phyloP scores from a whole-genome alignment of 1,140 invertebrate genomes.

The Diachasma alloeum region DNA sequence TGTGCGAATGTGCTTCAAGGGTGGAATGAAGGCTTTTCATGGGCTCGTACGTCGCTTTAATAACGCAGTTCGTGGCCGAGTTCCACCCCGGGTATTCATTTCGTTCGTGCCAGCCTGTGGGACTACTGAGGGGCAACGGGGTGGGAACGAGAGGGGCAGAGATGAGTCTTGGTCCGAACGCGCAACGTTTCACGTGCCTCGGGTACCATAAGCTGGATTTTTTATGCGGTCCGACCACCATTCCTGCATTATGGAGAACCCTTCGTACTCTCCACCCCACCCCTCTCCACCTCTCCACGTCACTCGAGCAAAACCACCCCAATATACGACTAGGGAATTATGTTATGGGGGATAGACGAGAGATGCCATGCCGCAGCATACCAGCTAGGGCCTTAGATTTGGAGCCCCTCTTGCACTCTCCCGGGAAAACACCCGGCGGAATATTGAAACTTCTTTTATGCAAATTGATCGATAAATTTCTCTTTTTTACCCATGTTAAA shows the following conservation, averaged over 20 bases:
- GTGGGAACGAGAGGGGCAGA: neutral
- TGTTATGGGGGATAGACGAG: conserved; percentile 22
- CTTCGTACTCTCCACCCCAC: neutral
- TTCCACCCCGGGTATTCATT: conserved; percentile 20
- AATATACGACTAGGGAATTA: conserved; percentile 24
- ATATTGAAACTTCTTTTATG: conserved; percentile 14
- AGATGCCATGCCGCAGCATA: conserved; percentile 22
- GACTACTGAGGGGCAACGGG: neutral
- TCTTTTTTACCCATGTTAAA: neutral
- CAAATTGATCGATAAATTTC: conserved; percentile 11
- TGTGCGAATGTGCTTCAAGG: neutral
- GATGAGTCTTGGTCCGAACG: conserved; percentile 4
- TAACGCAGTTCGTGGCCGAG: conserved; percentile 24
- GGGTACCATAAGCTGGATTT: conserved; percentile 33
- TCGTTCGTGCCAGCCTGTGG: neutral
- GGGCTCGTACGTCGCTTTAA: conserved; percentile 21
- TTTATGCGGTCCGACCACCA: conserved; percentile 32
- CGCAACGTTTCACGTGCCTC: conserved; percentile 22
- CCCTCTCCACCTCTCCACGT: neutral
- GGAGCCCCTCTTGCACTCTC: neutral
- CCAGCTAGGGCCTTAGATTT: conserved; percentile 6
- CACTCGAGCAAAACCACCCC: neutral
- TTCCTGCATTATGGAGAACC: conserved; percentile 33
- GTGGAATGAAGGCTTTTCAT: conserved; percentile 14
- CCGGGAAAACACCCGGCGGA: neutral